Base-by-base conservation (phyloP, 1,140 invertebrate species). In the Trachymyrmex cornetzi region DNA sequence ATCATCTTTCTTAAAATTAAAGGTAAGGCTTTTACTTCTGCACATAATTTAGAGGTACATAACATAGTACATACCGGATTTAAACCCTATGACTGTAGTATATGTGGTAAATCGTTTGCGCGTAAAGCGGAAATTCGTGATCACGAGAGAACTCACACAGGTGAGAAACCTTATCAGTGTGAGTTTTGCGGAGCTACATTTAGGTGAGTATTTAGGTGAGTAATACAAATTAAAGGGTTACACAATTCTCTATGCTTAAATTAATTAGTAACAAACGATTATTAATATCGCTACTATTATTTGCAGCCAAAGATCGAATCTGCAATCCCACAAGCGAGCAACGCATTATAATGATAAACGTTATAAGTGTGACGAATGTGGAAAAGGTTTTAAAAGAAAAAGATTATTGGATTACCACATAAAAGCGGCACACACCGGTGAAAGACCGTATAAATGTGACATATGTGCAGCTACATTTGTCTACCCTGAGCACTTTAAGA, bases 111-210 rank as follows among this genome's bases (percentile, higher is more conserved):
- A 91, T 96, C 96, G 0, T 98, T 98, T 94, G 97, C 97, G 0
- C 92, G 97, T 0, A 96, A 97, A 85, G 97, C 97, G 0, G 97
- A 98, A 91, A 97, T 98, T 14, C 93, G 96, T 55, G 97, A 98
- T 93, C 98, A 98, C 89, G 96, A 97, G 93, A 96, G 98, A 55
- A 98, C 97, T 38, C 98, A 99, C 91, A 98, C 98, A 0, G 98
- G 98, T n/a, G 98, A 98, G 92, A 97, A 97, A 55, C 98, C 98
- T 0, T 98, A 97, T 92, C 96, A 97, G 77, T 99, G 98, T 92
- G 97, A 98, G 81, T 96, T 97, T 69, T 98, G 99, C 94, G 97
- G 97, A 11, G 97, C 96, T 12, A 97, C 96, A 1, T 98, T 96
- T 86, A 95, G 95, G 95, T 95, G 79, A 84, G 14, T 66, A 69